Evolutionary conservation across 2,113 vertebrate genomes (phyloP).

Genomic region (Poicephalus gulielmi): DNA sequence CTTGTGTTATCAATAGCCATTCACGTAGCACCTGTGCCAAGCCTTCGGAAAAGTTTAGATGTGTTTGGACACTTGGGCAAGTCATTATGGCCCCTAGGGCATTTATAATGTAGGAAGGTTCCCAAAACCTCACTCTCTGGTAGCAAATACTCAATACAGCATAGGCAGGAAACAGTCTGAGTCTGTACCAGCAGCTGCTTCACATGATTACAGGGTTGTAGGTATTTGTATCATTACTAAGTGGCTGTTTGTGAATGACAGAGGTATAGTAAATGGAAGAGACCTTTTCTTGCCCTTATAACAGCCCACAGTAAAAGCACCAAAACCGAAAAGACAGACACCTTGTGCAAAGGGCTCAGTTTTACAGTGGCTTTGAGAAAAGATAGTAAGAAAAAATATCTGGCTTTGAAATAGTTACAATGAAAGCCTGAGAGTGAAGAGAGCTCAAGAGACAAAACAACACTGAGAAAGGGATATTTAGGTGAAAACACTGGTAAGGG

Average conservation of each 20-base stretch:
- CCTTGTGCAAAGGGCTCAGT: background rate
- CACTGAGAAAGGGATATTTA: background rate
- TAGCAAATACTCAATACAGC: background rate
- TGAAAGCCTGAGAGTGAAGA: background rate
- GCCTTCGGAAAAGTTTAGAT: background rate
- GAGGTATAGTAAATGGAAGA: background rate
- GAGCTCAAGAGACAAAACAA: background rate
- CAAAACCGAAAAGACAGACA: background rate
- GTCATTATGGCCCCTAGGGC: background rate
- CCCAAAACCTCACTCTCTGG: background rate
- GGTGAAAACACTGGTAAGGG: fast-evolving
- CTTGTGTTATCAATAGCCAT: background rate
- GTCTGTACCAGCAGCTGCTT: background rate
- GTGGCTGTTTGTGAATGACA: background rate
- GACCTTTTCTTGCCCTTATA: background rate
- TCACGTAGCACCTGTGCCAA: background rate
- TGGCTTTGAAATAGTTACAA: background rate
- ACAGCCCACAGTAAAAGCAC: background rate
- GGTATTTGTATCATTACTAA: too few species aligned
- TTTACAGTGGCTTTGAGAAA: background rate
- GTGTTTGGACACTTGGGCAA: background rate
- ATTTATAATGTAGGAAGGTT: background rate
- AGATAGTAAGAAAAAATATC: background rate
- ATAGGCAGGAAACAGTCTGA: background rate
- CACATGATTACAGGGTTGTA: background rate